Evolutionary conservation across 2,113 vertebrate genomes (phyloP).

Genomic region (Benthochromis sp.): DNA sequence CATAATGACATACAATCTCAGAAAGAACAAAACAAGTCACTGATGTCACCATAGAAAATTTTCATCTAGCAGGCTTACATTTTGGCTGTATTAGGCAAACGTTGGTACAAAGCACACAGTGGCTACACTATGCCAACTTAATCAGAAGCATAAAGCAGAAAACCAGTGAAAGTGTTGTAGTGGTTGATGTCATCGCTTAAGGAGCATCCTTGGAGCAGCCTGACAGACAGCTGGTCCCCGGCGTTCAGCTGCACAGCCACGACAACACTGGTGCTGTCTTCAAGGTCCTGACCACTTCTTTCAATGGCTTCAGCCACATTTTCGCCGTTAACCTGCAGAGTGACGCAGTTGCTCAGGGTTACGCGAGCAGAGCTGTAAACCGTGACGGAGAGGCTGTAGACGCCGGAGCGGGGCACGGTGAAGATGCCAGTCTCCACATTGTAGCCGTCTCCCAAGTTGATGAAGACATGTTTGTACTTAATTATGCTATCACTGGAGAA

Average conservation of each 20-base stretch:
- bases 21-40: not conserved
- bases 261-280: constrained; percentile 55
- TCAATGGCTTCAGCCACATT: not conserved
- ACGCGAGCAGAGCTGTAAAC: constrained; percentile 23
- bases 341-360: constrained; percentile 22
- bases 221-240: constrained; percentile 42
- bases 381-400: constrained; percentile 65
- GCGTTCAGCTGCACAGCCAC: constrained; percentile 30
- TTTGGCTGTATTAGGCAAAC: not conserved
- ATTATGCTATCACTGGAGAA: not conserved
- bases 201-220: constrained; percentile 25
- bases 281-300: not conserved
- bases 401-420: constrained; percentile 52
- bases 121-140: not conserved
- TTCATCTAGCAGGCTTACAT: not conserved
- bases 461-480: constrained; percentile 38
- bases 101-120: not conserved
- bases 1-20: not conserved
- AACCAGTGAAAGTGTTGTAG: constrained; percentile 69
- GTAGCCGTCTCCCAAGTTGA: constrained; percentile 61
- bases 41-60: not conserved
- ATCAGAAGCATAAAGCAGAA: constrained; percentile 58
- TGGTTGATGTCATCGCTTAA: constrained; percentile 54
- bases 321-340: constrained; percentile 39
- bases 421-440: constrained; percentile 36